Evolutionary conservation across 2,113 vertebrate genomes (phyloP).

Genomic region (Rhabdomys dilectus): DNA sequence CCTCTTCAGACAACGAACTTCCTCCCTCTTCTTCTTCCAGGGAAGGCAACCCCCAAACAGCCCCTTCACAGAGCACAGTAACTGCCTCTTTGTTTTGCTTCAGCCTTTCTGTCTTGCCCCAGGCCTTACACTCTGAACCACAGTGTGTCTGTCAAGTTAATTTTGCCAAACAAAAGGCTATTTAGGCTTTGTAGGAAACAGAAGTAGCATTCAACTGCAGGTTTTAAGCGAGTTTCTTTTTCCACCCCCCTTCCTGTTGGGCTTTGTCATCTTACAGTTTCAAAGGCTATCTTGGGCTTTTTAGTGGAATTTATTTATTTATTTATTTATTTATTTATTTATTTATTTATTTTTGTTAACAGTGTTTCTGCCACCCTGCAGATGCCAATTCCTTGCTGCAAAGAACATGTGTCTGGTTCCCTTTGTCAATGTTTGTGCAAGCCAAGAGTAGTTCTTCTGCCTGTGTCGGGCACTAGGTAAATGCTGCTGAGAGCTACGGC

Average conservation of each 20-base stretch:
- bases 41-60: neutral
- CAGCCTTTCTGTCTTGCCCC: neutral
- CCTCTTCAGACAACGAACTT: neutral
- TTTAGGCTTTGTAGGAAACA: conserved; percentile 65
- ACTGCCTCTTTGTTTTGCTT: conserved; percentile 55
- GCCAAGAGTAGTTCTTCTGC: conserved; percentile 53
- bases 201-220: conserved; percentile 60
- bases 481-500: neutral
- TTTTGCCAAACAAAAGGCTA: conserved; percentile 74
- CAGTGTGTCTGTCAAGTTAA: conserved; percentile 50
- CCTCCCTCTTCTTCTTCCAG: neutral
- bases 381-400: conserved; percentile 50
- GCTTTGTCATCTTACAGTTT: conserved; percentile 52
- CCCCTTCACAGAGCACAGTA: neutral
- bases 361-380: neutral
- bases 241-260: conserved; percentile 40
- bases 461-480: conserved; percentile 30
- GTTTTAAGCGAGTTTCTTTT: conserved; percentile 59
- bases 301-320: conserved; percentile 21
- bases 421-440: conserved; percentile 53
- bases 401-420: conserved; percentile 47
- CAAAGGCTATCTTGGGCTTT: conserved; percentile 58
- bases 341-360: conserved; percentile 54
- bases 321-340: too few species aligned
- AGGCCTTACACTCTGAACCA: conserved; percentile 50